phyloP scores from a whole-genome alignment of 2,888 invertebrate species.

The Catocala sponsa region DNA sequence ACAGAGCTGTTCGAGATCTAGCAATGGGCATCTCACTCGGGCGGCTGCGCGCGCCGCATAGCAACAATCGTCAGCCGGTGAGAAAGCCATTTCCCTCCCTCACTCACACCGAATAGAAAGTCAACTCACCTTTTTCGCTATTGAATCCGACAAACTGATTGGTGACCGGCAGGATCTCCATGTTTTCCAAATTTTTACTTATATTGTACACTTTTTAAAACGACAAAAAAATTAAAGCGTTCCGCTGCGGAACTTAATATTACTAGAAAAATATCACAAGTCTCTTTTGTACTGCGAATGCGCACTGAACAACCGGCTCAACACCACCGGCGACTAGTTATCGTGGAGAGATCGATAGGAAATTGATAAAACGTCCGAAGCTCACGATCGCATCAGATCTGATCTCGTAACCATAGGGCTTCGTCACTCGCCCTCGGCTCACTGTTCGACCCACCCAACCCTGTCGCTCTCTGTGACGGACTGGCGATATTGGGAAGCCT shows the following conservation, averaged over 20 bases:
- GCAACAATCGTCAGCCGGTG: slow-evolving; percentile 78
- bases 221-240: slow-evolving; percentile 74
- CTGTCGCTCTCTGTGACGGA: slow-evolving; percentile 85
- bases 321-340: slow-evolving; percentile 79
- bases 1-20: slow-evolving; percentile 9
- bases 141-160: slow-evolving; percentile 93
- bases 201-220: slow-evolving; percentile 86
- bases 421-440: slow-evolving; percentile 82
- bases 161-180: slow-evolving; percentile 94
- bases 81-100: slow-evolving; percentile 80
- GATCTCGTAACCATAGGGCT: slow-evolving; percentile 87
- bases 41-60: slow-evolving; percentile 78
- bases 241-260: slow-evolving; percentile 80
- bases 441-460: slow-evolving; percentile 82
- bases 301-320: slow-evolving; percentile 79
- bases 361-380: slow-evolving; percentile 75
- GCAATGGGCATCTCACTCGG: slow-evolving; percentile 12
- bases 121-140: slow-evolving; percentile 91
- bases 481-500: slow-evolving; percentile 78
- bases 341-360: slow-evolving; percentile 83
- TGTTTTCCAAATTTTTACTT: slow-evolving; percentile 89
- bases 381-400: slow-evolving; percentile 86
- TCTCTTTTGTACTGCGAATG: slow-evolving; percentile 86
- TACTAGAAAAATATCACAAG: slow-evolving; percentile 88
- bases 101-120: slow-evolving; percentile 75